A percentile compares a stretch with the other conserved stretches of the same genome.
These are phyloP conservation scores for Drosophila putrida DNA, from an alignment of 2,888 invertebrate genomes.

Conservation along the genomic window DNA sequence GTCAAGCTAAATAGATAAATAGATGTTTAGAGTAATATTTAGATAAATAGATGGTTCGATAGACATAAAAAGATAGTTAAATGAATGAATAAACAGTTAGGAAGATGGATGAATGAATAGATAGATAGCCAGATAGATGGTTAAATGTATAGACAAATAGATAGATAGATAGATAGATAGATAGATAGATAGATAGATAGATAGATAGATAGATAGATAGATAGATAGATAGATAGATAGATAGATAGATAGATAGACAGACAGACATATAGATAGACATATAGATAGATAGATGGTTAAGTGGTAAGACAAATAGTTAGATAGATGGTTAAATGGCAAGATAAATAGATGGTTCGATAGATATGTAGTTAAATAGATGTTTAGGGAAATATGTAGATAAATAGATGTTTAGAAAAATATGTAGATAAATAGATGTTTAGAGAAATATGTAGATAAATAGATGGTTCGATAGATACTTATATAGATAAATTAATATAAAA, in stretches of 20 bases:
- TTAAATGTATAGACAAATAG: not conserved
- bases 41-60: not conserved
- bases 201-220: not conserved
- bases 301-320: too few species aligned
- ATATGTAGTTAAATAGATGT: too few species aligned
- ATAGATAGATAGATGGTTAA: not conserved
- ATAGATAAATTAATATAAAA: not conserved
- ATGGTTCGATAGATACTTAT: not conserved
- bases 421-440: not conserved
- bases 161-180: not conserved
- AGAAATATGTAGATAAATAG: too few species aligned
- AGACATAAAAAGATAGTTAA: not conserved
- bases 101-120: not conserved
- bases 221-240: not conserved
- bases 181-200: not conserved
- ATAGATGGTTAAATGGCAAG: not conserved
- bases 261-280: not conserved
- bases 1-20: not conserved
- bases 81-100: too few species aligned
- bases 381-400: not conserved
- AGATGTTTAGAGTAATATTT: not conserved
- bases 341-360: not conserved
- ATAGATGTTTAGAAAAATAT: not conserved
- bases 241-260: not conserved
- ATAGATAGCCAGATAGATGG: not conserved